A percentile compares a stretch with the other conserved stretches of the same genome.
Evolutionary conservation across 2,888 invertebrate species (phyloP).

Genomic region (Ariolimax columbianus): DNA sequence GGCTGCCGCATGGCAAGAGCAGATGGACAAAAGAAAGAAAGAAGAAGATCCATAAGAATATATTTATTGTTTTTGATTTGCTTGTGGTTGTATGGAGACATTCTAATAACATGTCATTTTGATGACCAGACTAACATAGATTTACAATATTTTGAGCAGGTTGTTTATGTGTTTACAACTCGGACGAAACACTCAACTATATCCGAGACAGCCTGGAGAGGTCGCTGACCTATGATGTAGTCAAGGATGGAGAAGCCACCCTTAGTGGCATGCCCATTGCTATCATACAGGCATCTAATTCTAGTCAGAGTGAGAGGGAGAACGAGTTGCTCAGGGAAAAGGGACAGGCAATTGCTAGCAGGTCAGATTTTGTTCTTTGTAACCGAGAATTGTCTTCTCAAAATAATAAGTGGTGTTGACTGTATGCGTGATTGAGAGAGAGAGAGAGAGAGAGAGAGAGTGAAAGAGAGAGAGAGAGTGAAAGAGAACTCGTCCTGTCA

Average conservation of each 20-base stretch:
- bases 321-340: constrained; percentile 90
- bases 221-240: constrained; percentile 91
- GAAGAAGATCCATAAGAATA: too few relatives aligned
- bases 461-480: too few relatives aligned
- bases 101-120: too few relatives aligned
- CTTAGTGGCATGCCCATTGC: constrained; percentile 93
- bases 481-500: too few relatives aligned
- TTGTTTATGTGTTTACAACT: constrained; percentile 85
- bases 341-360: constrained; percentile 92
- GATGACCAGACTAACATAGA: background rate
- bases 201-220: constrained; percentile 93
- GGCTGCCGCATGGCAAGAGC: too few relatives aligned
- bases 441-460: too few relatives aligned
- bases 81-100: too few relatives aligned
- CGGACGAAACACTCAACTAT: constrained; percentile 93
- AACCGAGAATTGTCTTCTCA: too few relatives aligned
- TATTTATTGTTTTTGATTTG: too few relatives aligned
- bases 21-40: too few relatives aligned
- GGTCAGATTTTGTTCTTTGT: constrained; percentile 80
- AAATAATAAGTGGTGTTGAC: too few relatives aligned
- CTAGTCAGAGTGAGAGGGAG: constrained; percentile 90
- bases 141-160: constrained; percentile 70
- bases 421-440: too few relatives aligned
- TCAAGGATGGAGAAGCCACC: constrained; percentile 91
- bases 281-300: constrained; percentile 92